Conservation (phyloP, 2,888 invertebrate genomes). For the Zygogramma bicolorata region DNA sequence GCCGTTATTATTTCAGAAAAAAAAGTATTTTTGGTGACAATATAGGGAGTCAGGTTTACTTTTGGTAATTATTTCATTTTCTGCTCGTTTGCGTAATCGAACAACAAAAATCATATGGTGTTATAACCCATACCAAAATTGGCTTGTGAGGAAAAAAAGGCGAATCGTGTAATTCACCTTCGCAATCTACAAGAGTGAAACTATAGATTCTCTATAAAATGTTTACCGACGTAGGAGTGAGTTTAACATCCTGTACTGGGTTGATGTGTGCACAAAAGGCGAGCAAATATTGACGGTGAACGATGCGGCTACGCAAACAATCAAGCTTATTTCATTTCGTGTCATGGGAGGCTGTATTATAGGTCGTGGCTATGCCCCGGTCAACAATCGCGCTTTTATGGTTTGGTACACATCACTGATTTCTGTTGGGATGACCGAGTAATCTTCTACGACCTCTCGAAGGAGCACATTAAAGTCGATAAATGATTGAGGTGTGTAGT, state of each 20-base stretch:
- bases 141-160: no score
- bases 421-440: constrained; percentile 12
- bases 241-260: constrained; percentile 33
- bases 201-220: constrained; percentile 3
- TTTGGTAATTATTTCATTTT: no score
- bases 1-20: no score
- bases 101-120: no score
- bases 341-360: constrained; percentile 30
- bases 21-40: no score
- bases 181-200: neutral
- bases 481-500: constrained; percentile 6
- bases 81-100: no score
- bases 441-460: neutral
- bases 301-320: constrained; percentile 34
- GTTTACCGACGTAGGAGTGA: constrained; percentile 40
- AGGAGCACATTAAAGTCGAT: neutral
- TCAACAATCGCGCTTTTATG: neutral
- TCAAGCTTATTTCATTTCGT: constrained; percentile 29
- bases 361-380: constrained; percentile 2
- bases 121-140: no score
- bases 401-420: constrained; percentile 13
- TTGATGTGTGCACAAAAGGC: constrained; percentile 35
- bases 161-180: no score
- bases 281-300: constrained; percentile 46
- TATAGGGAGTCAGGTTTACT: no score